Evolutionary conservation across 2,113 vertebrate species (phyloP), one percentile per base, ranked within the genome.

Genomic region (Bubo bubo): DNA sequence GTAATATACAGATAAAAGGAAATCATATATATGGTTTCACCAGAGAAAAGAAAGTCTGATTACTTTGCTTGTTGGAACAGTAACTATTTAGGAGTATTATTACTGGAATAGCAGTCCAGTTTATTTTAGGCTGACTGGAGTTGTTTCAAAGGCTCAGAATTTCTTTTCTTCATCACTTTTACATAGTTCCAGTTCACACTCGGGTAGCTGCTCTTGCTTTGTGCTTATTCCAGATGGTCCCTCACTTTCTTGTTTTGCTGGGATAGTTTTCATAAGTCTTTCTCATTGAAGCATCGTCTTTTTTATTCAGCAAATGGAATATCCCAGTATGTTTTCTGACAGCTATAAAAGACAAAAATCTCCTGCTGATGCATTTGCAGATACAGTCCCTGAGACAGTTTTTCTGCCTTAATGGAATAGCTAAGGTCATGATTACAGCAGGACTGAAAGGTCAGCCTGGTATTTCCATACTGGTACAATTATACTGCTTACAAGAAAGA

Each of bases 51-150:
- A 49, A 64, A 79, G 20, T n/a, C 60, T 93, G 77, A 95, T 97
- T 88, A 75, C 75, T 94, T 88, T 90, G 41, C 49, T 90, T 93
- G 35, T 68, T 90, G 68, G 75, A 95, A 77, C 28, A 32, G 12
- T 60, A 85, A 59, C 76, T 68, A 35, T 79, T 89, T 91, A 56
- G 73, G 63, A 94, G 52, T 41, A 79, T 96, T 93, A 87, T 67
- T 93, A 64, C 34, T 75, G 30, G 47, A 91, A 87, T 56, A 90
- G 62, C 43, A 79, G 18, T 71, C 30, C 32, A 17, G 39, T 87
- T 92, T 95, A 64, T 96, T 96, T 97, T 73, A 89, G 88, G 39
- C 39, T 95, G 72, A 79, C 74, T 95, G 85, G 83, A 94, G 88
- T 60, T 93, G 41, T 95, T 95, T 93, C 96, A 87, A 90, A 86